Conservation (phyloP, 2,113 vertebrate genomes). For the Pseudois nayaur region DNA sequence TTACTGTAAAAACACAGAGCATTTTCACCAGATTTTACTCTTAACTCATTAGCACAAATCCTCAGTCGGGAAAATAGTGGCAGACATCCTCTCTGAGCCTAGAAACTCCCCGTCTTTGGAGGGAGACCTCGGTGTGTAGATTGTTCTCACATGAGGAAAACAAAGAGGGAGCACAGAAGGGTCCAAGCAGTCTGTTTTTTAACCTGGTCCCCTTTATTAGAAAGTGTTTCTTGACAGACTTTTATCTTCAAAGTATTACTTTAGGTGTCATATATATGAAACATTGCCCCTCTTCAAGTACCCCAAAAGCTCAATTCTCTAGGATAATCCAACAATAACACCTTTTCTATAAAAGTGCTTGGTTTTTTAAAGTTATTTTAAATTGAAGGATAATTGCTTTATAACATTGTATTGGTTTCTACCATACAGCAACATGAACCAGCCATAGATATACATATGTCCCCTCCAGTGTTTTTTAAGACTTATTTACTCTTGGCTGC, state of each 20-base stretch:
- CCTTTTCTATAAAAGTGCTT: neutral
- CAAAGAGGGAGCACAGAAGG: neutral
- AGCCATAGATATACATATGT: neutral
- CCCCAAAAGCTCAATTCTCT: neutral
- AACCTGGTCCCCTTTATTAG: neutral
- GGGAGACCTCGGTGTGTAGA: neutral
- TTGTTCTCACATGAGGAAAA: neutral
- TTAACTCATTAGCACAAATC: neutral
- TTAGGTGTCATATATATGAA: neutral
- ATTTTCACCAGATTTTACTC: neutral
- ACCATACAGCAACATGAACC: neutral
- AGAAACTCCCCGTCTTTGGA: neutral
- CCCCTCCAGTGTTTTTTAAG: neutral
- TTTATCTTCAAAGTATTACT: neutral
- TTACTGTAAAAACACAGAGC: neutral
- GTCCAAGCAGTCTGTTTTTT: neutral
- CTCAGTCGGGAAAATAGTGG: neutral
- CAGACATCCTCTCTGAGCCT: neutral
- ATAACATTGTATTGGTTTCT: neutral
- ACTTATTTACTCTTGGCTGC: neutral
- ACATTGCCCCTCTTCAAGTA: neutral
- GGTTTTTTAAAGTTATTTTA: neutral
- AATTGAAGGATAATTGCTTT: neutral
- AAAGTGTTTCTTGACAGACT: neutral
- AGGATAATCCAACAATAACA: neutral